Base-by-base conservation (phyloP, 2,888 invertebrate species). In the Caprella mutica region DNA sequence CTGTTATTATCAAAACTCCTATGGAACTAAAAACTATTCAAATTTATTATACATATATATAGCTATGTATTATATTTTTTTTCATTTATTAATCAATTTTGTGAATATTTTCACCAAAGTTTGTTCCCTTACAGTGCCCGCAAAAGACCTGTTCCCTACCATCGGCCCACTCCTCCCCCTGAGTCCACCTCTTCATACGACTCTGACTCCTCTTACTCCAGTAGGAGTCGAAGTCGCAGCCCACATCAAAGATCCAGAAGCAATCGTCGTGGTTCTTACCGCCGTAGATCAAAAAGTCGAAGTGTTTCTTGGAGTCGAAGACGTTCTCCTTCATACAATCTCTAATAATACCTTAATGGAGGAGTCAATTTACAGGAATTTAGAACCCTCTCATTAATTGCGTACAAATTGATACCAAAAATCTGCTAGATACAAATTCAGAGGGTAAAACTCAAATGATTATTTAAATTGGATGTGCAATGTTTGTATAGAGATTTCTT, bases 71-170 rank as follows among this genome's bases (percentile, higher is more conserved):
- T 21, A 27, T 38, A 52, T 35, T 21, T 38, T 9, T 39, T n/a
- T 39, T 38, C 24, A 39, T 52, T 26, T 8, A 8, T 5, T 1
- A 35, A 35, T 19, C 30, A 38, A 29, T 14, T 39, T 24, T 52
- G 12, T 52, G 27, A 23, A 19, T 52, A 35, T 21, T 23, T 39
- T 14, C 12, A 30, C 35, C n/a, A n/a, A n/a, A n/a, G n/a, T n/a
- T n/a, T 30, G 12, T 50, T 21, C 24, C n/a, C 5, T 4, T 8
- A 12, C 54, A 61, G 63, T 21, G 63, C 63, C 19, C 52, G 63
- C 42, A 63, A 63, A 40, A 55, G 63, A 12, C 63, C 63, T n/a
- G 63, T 63, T 9, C 63, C 63, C 14, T 63, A 63, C 40, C 63
- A 63, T 39, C 63, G 63, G n/a, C 63, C 63, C 19, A 63, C 63